A percentile compares a stretch with the other conserved stretches of the same genome.
phyloP scores from a whole-genome alignment of 2,888 invertebrate species.

The Plagiodera versicolora region DNA sequence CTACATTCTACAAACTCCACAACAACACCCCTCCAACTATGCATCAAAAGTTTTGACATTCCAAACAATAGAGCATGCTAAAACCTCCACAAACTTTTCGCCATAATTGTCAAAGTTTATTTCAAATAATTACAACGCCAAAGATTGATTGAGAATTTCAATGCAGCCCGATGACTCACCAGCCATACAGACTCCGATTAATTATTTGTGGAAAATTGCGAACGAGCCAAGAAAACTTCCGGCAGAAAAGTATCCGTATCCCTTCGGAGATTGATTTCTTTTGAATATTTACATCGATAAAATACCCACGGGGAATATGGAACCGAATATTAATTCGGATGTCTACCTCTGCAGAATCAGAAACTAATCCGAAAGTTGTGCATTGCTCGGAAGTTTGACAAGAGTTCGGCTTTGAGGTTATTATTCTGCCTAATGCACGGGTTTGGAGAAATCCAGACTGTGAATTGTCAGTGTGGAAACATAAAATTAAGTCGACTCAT shows the following conservation, averaged over 20 bases:
- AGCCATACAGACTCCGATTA: conserved; percentile 31
- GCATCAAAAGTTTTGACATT: conserved; percentile 21
- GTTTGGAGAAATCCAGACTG: not conserved
- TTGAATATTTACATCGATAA: conserved; percentile 29
- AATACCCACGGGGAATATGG: conserved; percentile 21
- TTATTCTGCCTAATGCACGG: not conserved
- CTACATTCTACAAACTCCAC: not conserved
- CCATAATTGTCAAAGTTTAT: conserved; percentile 33
- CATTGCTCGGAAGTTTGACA: conserved; percentile 18
- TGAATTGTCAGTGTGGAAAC: not conserved
- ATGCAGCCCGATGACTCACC: conserved; percentile 18
- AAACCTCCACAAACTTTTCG: conserved; percentile 22
- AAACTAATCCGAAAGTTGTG: conserved; percentile 26
- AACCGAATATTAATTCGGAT: conserved; percentile 26
- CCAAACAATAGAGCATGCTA: conserved; percentile 16
- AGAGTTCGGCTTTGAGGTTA: conserved; percentile 3
- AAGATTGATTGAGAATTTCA: conserved; percentile 36
- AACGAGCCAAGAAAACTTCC: conserved; percentile 27
- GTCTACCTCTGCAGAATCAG: conserved; percentile 15
- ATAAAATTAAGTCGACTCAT: too few relatives aligned
- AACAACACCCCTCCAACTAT: conserved; percentile 3
- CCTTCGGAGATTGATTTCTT: conserved; percentile 30
- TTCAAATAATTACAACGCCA: conserved; percentile 30
- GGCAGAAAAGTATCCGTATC: conserved; percentile 25
- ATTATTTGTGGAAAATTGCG: conserved; percentile 30